These are phyloP conservation scores for Gymnoscopelus microlampas DNA, from an alignment of 2,797 vertebrate genomes.

Conservation along the genomic window DNA sequence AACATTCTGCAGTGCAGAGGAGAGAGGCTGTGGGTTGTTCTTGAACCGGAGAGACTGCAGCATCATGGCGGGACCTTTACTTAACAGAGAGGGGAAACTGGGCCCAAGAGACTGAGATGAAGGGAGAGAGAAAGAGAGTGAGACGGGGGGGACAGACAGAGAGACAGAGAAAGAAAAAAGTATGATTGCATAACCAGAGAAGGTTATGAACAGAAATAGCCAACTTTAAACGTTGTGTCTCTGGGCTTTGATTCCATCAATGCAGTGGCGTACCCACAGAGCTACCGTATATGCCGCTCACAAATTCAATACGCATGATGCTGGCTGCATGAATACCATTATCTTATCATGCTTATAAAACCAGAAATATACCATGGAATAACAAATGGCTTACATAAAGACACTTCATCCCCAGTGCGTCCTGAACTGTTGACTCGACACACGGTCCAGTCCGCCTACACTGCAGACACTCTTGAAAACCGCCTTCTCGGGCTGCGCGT, in stretches of 20 bases:
- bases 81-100: slow-evolving; percentile 2
- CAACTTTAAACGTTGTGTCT: slow-evolving; percentile 12
- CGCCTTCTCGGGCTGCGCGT: slow-evolving; percentile 40
- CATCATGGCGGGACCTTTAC: slow-evolving; percentile 10
- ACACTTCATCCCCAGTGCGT: slow-evolving; percentile 21
- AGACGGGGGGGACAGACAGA: slow-evolving; percentile 4
- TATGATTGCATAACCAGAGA: slow-evolving; percentile 10
- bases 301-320: background rate
- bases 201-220: background rate
- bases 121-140: background rate
- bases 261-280: too few relatives aligned
- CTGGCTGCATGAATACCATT: background rate
- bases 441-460: background rate
- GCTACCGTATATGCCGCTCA: too few relatives aligned
- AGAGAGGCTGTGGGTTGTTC: background rate
- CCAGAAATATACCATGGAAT: slow-evolving; percentile 6
- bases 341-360: background rate
- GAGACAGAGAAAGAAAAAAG: slow-evolving; percentile 20
- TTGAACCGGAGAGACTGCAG: slow-evolving; percentile 7
- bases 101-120: background rate
- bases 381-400: background rate
- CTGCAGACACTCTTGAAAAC: slow-evolving; percentile 11
- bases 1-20: background rate
- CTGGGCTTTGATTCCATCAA: too few relatives aligned
- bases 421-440: background rate